Conservation (phyloP, 2,797 vertebrate species). For the Phaenicophaeus curvirostris region DNA sequence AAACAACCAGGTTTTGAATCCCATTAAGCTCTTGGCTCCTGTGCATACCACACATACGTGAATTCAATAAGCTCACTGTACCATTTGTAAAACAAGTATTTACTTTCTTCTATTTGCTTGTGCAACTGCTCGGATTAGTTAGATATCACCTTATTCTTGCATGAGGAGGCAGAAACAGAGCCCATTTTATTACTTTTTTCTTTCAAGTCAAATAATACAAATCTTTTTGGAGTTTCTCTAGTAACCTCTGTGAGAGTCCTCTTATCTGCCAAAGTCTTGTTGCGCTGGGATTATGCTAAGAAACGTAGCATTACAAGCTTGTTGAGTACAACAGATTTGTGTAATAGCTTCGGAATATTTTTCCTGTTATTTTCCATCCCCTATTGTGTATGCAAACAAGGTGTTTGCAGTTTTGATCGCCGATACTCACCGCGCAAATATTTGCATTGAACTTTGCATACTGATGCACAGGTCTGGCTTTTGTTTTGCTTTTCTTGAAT, state of each 20-base stretch:
- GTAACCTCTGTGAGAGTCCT: neutral
- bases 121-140: neutral
- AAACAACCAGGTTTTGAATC: neutral
- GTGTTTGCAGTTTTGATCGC: neutral
- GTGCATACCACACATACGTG: neutral
- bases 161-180: neutral
- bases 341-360: slow-evolving; percentile 19
- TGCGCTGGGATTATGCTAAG: neutral
- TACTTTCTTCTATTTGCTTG: neutral
- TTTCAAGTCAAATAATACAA: neutral
- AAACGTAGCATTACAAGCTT: neutral
- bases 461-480: neutral
- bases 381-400: slow-evolving; percentile 7
- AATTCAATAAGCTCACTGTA: neutral
- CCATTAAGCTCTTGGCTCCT: neutral
- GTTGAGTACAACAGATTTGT: neutral
- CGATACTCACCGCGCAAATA: neutral
- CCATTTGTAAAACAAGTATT: neutral
- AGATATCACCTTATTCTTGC: neutral
- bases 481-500: neutral
- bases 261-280: neutral
- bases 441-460: neutral
- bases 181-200: neutral
- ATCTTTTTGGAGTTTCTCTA: neutral
- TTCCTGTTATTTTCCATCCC: neutral